phyloP scores from a whole-genome alignment of 2,888 invertebrate species.

The Nowickia ferox region DNA sequence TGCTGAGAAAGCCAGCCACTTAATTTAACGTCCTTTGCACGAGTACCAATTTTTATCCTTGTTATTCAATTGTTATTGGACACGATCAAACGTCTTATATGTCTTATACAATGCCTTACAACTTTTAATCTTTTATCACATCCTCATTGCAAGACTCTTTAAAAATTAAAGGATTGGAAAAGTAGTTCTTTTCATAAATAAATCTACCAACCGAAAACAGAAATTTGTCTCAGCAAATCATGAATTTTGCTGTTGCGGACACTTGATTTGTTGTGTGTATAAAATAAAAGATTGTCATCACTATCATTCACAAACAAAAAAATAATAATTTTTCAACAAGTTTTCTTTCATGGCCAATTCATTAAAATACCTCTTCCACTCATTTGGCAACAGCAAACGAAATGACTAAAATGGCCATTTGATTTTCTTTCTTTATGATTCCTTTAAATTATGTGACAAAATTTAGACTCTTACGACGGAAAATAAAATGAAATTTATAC shows the following conservation, averaged over 20 bases:
- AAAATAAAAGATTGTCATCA: constrained; percentile 55
- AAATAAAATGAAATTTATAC: constrained; percentile 1
- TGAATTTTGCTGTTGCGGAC: constrained; percentile 15
- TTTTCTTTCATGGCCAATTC: constrained; percentile 74
- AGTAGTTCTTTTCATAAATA: not conserved
- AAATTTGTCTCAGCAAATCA: not conserved
- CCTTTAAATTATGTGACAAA: constrained; percentile 65
- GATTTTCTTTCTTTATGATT: constrained; percentile 54
- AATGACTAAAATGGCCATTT: constrained; percentile 46
- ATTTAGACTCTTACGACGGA: constrained; percentile 27
- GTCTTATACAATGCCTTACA: no score
- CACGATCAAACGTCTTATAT: no score
- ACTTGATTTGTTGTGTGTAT: constrained; percentile 20
- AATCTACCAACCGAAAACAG: not conserved
- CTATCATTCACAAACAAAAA: constrained; percentile 2
- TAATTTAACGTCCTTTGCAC: no score
- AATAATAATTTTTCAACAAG: constrained; percentile 71
- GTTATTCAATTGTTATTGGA: no score
- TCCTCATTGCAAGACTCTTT: not conserved
- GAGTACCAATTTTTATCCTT: no score
- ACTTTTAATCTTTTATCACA: not conserved
- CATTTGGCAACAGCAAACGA: constrained; percentile 29
- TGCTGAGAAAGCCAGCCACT: no score
- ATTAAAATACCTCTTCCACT: constrained; percentile 59
- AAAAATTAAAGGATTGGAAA: constrained; percentile 27